Evolutionary conservation across 2,888 invertebrate species (phyloP), one percentile per base, ranked within the genome.

Genomic region (Cistogaster globosa): DNA sequence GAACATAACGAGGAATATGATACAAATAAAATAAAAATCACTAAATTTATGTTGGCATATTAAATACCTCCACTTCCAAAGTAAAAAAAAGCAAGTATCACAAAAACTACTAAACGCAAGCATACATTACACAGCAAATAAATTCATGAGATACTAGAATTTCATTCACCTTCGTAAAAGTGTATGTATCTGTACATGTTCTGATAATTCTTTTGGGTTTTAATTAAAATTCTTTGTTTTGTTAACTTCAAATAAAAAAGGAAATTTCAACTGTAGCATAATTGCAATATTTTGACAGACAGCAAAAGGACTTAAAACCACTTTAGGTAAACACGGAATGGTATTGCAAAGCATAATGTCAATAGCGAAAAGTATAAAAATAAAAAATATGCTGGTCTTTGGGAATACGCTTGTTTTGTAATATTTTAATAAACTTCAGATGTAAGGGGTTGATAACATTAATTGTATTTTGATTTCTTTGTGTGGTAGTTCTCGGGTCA

Each of bases 201-300:
- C 51, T 53, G 16, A 0, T 53, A 69, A 72, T 65, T 57, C 79
- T 63, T 63, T 58, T 65, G 65, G 57, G 51, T 65, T 79, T 72
- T 58, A 79, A 79, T 72, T 72, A 65, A 72, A 72, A 72, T 65
- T 72, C 48, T 72, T 68, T 32, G 22, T 68, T 67, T 57, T 62
- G 74, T 74, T 74, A 68, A 48, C 67, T 22, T 60, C 45, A 72
- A 14, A 36, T 62, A 26, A 75, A 65, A 55, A 32, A n/a, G n/a
- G n/a, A 12, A 14, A 63, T 16, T 63, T 18, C 7, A 65, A 45
- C 20, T 72, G 71, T 45, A 60, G 1, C n/a, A 72, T 9, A 68
- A 51, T 32, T 26, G 32, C 0, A 9, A 32, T 71, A 18, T 58
- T 58, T 14, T 58, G 9, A 22, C 14, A 55, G 16, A 20, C 7